These are phyloP conservation scores for Gobio occitaniae DNA, from an alignment of 2,797 vertebrate species.

Conservation along the genomic window DNA sequence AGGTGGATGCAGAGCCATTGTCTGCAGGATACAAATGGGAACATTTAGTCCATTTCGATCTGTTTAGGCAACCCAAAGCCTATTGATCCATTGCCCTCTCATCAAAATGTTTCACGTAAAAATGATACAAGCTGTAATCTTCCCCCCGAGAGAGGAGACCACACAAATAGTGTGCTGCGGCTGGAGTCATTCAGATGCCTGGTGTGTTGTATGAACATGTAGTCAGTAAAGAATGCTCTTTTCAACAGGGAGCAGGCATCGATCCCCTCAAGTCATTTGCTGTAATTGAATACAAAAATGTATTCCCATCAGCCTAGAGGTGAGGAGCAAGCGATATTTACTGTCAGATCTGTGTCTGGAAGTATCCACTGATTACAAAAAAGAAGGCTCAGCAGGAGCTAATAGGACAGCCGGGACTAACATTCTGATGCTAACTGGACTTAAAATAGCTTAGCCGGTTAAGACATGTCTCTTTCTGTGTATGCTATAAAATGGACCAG, in stretches of 20 bases:
- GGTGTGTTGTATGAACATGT: slow-evolving; percentile 51
- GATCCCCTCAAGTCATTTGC: slow-evolving; percentile 49
- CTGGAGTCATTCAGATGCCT: slow-evolving; percentile 42
- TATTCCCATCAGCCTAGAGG: slow-evolving; percentile 49
- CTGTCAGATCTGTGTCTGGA: slow-evolving; percentile 36
- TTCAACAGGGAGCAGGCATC: slow-evolving; percentile 48
- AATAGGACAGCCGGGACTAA: slow-evolving; percentile 23
- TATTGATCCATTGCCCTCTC: slow-evolving; percentile 71
- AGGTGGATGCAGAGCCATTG: slow-evolving; percentile 68
- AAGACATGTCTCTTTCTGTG: neutral
- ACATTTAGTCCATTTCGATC: slow-evolving; percentile 70
- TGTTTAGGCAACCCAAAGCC: slow-evolving; percentile 64
- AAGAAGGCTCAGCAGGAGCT: slow-evolving; percentile 18
- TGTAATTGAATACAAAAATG: slow-evolving; percentile 52
- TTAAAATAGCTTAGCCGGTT: neutral
- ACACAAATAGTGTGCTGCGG: slow-evolving; percentile 11
- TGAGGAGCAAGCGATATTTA: slow-evolving; percentile 37
- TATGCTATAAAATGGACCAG: neutral
- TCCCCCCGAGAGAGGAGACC: slow-evolving; percentile 45
- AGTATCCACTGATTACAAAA: slow-evolving; percentile 20
- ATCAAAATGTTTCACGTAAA: slow-evolving; percentile 72
- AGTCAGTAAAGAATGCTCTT: slow-evolving; percentile 49
- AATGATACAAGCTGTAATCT: slow-evolving; percentile 73
- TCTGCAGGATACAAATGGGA: slow-evolving; percentile 75
- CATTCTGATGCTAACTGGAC: slow-evolving; percentile 6